Evolutionary conservation across 1,140 invertebrate species (phyloP).

Genomic region (Drosophila ananassae): DNA sequence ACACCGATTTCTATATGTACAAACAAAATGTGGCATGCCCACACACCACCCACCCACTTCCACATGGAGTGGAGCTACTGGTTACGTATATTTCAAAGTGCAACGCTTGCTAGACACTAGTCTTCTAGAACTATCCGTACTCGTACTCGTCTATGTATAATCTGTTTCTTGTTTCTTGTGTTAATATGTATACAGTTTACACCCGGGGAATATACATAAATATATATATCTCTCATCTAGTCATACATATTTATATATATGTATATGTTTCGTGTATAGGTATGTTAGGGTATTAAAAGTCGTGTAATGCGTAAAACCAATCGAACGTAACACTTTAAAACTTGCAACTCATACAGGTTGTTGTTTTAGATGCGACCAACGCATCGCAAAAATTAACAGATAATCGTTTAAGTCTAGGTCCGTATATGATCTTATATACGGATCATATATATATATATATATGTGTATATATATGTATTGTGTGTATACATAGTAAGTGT

Average conservation of each 20-base stretch:
- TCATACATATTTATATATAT: constrained; percentile 10
- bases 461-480: constrained; percentile 38
- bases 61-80: constrained; percentile 20
- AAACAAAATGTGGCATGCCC: constrained; percentile 35
- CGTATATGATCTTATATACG: constrained; percentile 11
- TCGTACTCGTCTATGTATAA: constrained; percentile 49
- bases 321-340: constrained; percentile 60
- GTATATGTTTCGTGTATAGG: constrained; percentile 33
- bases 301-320: constrained; percentile 54
- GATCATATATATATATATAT: constrained; percentile 18
- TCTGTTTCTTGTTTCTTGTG: constrained; percentile 26
- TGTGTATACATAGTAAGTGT: constrained; percentile 13
- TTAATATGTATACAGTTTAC: constrained; percentile 69
- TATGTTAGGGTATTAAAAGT: constrained; percentile 47
- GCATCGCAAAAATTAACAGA: constrained; percentile 77
- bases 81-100: constrained; percentile 44
- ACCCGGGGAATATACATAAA: constrained; percentile 36
- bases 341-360: constrained; percentile 75
- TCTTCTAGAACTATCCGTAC: constrained; percentile 59
- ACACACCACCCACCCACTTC: constrained; percentile 31
- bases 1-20: constrained; percentile 42
- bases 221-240: constrained; percentile 47
- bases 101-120: constrained; percentile 42
- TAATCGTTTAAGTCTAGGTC: constrained; percentile 45
- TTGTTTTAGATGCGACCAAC: constrained; percentile 83